Base-by-base conservation (phyloP, 2,113 vertebrate genomes). In the Dicrurus megarhynchus region DNA sequence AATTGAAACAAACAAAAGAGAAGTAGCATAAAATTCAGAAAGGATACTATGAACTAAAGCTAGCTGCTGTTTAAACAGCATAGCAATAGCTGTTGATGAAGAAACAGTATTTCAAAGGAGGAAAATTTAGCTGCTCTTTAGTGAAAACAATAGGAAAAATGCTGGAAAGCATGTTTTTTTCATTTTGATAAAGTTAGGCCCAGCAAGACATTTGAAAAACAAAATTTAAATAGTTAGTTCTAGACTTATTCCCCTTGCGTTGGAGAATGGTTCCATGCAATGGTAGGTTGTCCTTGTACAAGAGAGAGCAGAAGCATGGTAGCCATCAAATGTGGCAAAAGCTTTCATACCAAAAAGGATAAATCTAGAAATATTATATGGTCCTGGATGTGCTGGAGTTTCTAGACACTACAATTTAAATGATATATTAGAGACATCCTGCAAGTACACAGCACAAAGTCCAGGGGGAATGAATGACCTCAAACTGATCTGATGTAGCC, bases 161-260 rank as follows among this genome's bases (percentile, higher is more conserved):
- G 2, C 27, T 78, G 16, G 22, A 65, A 89, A 70, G 1, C 5
- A 4, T 55, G 21, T 87, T 52, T 49, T 84, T 13, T 87, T 83
- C 1, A 8, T 71, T 71, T 68, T 73, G 9, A 28, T 80, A 10
- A 74, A 69, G 42, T n/a, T 63, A 39, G 24, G 11, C 24, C 7
- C 11, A 46, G 39, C 13, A 87, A 71, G 11, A 26, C 28, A 37
- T 24, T 76, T 60, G 32, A 79, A 78, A 91, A 75, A 26, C n/a
- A 16, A 71, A 50, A 44, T 55, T 18, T 42, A 5, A 33, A 7
- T 37, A 49, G 13, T 37, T 89, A 32, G 35, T 81, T 74, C 26
- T 71, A 46, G 13, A 37, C 7, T 65, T 65, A 46, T 3, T 69
- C 5, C 27, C 2, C 8, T 19, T 1, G 0, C 27, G 9, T 35